These are phyloP conservation scores for Macaria liturata DNA, from an alignment of 2,888 invertebrate species.

Conservation along the genomic window DNA sequence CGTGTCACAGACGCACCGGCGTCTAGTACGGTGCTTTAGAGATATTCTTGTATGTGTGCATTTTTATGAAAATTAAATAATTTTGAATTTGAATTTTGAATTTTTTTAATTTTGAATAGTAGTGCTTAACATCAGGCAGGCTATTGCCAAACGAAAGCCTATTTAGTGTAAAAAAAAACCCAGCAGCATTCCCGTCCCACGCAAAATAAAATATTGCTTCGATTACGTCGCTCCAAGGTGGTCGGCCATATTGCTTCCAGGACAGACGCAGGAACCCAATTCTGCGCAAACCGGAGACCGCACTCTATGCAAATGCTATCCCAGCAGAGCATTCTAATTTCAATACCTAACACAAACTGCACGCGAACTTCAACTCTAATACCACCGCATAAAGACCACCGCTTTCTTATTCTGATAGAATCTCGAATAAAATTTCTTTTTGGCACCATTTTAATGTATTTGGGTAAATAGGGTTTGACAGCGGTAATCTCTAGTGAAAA, in stretches of 20 bases:
- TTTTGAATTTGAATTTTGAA: too few relatives aligned
- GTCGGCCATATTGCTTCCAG: conserved; percentile 55
- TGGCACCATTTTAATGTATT: conserved; percentile 32
- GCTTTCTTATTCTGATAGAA: conserved; percentile 16
- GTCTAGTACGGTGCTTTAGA: too few relatives aligned
- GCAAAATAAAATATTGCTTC: not conserved
- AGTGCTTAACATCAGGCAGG: too few relatives aligned
- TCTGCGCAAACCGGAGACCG: conserved; percentile 44
- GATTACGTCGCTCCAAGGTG: conserved; percentile 13
- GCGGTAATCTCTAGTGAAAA: conserved; percentile 25
- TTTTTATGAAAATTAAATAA: too few relatives aligned
- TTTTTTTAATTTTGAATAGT: too few relatives aligned
- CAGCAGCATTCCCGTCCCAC: too few relatives aligned
- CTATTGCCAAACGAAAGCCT: too few relatives aligned
- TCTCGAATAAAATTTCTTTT: conserved; percentile 31
- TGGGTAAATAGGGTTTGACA: conserved; percentile 30
- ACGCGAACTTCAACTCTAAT: conserved; percentile 26
- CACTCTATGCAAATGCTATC: conserved; percentile 54
- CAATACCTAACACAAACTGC: conserved; percentile 27
- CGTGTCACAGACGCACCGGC: too few relatives aligned
- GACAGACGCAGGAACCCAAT: conserved; percentile 53
- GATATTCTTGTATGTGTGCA: too few relatives aligned
- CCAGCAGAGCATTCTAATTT: conserved; percentile 51
- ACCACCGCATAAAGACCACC: conserved; percentile 17
- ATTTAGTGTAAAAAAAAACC: too few relatives aligned